phyloP scores from a whole-genome alignment of 2,113 vertebrate genomes.

The Calidris pygmaea region DNA sequence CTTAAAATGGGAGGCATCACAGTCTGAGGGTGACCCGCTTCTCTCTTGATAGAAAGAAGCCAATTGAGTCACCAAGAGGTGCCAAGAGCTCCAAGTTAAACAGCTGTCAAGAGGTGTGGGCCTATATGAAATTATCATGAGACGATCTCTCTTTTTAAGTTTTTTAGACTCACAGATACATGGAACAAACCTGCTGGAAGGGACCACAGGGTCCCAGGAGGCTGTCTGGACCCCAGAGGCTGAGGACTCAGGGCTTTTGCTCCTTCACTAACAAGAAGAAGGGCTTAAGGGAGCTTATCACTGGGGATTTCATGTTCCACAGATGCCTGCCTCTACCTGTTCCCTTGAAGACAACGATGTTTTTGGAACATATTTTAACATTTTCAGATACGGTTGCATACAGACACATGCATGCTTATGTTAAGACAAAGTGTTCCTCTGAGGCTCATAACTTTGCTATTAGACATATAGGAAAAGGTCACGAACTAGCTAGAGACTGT shows the following conservation, averaged over 20 bases:
- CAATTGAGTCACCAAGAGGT: not conserved
- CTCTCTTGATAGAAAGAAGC: not conserved
- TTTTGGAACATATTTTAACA: not conserved
- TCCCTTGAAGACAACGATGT: rapidly evolving
- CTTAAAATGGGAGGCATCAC: not conserved
- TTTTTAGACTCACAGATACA: not conserved
- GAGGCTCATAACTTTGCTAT: not conserved
- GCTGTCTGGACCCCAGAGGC: not conserved
- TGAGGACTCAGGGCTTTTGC: not conserved
- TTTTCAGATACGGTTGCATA: not conserved
- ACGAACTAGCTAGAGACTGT: not conserved
- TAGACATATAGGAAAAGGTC: not conserved
- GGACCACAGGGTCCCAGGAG: too few species aligned
- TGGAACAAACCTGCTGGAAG: not conserved
- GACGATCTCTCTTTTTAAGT: not conserved
- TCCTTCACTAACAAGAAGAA: not conserved
- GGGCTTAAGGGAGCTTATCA: not conserved
- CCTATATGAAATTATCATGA: not conserved
- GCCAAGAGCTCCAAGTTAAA: not conserved
- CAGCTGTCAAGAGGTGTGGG: not conserved
- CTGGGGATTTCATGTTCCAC: not conserved
- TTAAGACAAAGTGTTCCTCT: not conserved
- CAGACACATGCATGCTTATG: not conserved
- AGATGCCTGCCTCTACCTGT: not conserved
- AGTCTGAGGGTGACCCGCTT: not conserved